Percentiles rank a stretch among this genome's conserved stretches.
phyloP scores from a whole-genome alignment of 92 coral and sea anemone species.

The Pocillopora grandis region DNA sequence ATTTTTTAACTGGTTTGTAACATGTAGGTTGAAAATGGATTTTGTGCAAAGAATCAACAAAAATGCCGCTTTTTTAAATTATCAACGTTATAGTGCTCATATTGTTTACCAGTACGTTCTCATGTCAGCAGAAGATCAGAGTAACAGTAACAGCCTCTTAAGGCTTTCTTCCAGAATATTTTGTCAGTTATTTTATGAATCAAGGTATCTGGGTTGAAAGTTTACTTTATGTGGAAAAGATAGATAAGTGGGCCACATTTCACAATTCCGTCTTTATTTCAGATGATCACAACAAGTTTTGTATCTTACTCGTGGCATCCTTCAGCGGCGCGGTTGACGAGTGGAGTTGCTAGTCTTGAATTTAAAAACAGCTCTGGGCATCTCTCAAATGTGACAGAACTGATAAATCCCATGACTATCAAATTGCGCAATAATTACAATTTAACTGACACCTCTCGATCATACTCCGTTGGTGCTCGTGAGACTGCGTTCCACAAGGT shows the following conservation, averaged over 20 bases:
- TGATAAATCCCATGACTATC: slow-evolving; percentile 37
- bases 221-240: no score
- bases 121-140: no score
- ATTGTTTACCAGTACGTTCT: no score
- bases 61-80: no score
- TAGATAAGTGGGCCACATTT: background rate
- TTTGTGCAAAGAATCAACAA: no score
- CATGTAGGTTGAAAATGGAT: no score
- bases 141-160: no score
- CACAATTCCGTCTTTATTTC: background rate
- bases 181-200: no score
- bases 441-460: slow-evolving; percentile 11
- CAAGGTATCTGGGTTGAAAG: no score
- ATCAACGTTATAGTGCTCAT: no score
- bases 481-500: slow-evolving; percentile 49
- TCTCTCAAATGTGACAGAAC: slow-evolving; percentile 20
- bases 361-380: slow-evolving; percentile 36
- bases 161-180: no score
- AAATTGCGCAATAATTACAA: slow-evolving; percentile 23
- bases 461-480: slow-evolving; percentile 20
- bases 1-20: no score
- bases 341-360: slow-evolving; percentile 51
- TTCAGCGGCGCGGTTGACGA: slow-evolving; percentile 44
- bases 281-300: slow-evolving; percentile 52
- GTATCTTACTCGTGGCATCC: slow-evolving; percentile 51